Evolutionary conservation across 1,140 invertebrate genomes (phyloP), one percentile per base, ranked within the genome.

Genomic region (Phortica variegata): DNA sequence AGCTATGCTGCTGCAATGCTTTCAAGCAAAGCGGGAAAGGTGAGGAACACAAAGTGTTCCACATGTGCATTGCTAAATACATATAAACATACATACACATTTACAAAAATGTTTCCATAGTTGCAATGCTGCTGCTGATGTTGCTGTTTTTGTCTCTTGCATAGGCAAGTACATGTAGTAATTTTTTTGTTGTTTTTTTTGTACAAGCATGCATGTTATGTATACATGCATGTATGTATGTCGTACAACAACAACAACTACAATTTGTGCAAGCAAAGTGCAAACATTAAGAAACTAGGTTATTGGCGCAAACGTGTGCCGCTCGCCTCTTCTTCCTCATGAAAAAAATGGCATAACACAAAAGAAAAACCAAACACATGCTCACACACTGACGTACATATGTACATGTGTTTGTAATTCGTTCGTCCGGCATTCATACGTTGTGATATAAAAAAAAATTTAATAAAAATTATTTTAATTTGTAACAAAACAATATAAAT

Each of bases 281-380:
- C 54, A 57, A 66, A 66, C 63, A n/a, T n/a, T n/a, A 68, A 66
- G 63, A 66, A 66, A 66, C 63, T 66, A 49, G 63, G 63, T 66
- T 66, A 66, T 66, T 66, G 63, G 63, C 61, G 58, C 58, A 60
- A 60, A 58, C 48, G 52, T 45, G 49, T 47, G 62, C 62, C n/a
- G n/a, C n/a, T n/a, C n/a, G n/a, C n/a, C n/a, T 21, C 26, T 43
- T 17, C 21, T 23, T 13, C 20, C 19, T 34, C 45, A n/a, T n/a
- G n/a, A n/a, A n/a, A n/a, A n/a, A n/a, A n/a, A n/a, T n/a, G n/a
- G n/a, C n/a, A n/a, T n/a, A n/a, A n/a, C n/a, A n/a, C n/a, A n/a
- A n/a, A n/a, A n/a, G n/a, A n/a, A n/a, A n/a, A n/a, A n/a, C n/a
- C n/a, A n/a, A n/a, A n/a, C n/a, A n/a, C n/a, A n/a, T n/a, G n/a